Conservation (phyloP, 2,113 vertebrate genomes). For the Mustela nigripes region DNA sequence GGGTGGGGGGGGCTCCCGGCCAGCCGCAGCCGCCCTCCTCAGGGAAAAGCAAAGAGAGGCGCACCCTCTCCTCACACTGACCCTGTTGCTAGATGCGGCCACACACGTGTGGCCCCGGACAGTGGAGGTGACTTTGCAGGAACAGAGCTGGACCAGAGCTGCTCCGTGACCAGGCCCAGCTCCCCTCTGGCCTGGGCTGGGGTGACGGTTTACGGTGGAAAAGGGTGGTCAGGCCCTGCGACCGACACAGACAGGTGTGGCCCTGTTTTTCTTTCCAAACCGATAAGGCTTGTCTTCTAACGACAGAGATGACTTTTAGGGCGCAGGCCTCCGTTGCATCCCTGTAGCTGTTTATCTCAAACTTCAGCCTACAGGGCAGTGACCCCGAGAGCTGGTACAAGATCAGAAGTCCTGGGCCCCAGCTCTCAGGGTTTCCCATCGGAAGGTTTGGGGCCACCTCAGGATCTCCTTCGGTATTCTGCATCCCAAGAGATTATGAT, state of each 20-base stretch:
- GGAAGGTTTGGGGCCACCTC: neutral
- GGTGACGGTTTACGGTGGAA: no score
- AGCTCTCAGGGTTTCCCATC: neutral
- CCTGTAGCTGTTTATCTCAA: neutral
- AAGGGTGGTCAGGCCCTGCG: neutral
- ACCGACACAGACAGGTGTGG: neutral
- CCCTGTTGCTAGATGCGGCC: neutral
- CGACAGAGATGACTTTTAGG: neutral
- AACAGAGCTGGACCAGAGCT: neutral
- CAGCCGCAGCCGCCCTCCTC: slow-evolving; percentile 48
- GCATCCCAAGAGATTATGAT: neutral
- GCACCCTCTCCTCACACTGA: neutral
- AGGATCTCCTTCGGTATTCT: neutral
- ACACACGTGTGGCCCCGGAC: neutral
- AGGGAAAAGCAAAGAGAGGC: neutral
- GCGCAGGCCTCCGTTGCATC: neutral
- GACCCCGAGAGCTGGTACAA: neutral
- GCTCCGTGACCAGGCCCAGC: neutral
- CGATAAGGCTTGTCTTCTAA: neutral
- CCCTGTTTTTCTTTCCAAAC: neutral
- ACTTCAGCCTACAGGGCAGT: neutral
- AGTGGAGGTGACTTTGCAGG: neutral
- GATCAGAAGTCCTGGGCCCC: neutral
- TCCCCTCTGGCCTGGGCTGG: neutral
- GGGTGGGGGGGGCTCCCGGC: neutral